Evolutionary conservation across 2,888 invertebrate species (phyloP), one percentile per base, ranked within the genome.

Genomic region (Pterobdella sp.): DNA sequence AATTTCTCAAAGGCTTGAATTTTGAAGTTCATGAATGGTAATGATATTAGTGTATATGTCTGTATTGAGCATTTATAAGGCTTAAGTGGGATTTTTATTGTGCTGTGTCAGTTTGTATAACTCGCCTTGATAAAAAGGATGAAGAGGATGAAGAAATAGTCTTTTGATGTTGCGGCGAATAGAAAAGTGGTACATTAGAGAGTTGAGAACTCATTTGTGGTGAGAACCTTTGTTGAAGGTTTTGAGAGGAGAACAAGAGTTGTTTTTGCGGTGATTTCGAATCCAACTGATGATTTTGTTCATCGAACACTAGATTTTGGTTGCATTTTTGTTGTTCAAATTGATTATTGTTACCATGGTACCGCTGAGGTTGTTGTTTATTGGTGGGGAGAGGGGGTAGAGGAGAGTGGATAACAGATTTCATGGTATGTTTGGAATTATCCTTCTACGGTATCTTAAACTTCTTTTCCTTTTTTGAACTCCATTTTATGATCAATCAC

Each of bases 91-190:
- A 22, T 56, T 56, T 56, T 56, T 56, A 56, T 56, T 56, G 26
- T 26, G 60, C 4, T 18, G 60, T 56, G 60, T 56, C n/a, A 26
- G 60, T 56, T 56, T 56, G 60, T 7, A 56, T 42, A 56, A 56
- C 60, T 56, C 60, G 60, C 60, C 60, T 56, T 22, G 60, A 56
- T 56, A 56, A 56, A 26, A 56, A 56, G 4, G 60, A 56, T 4
- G 60, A 56, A 56, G 60, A 56, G 60, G 60, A 56, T 26, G 60
- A 56, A 56, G 60, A 56, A 7, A 26, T 3, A 18, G 60, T 4
- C n/a, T 56, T 22, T 56, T 56, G 60, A 26, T 56, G 60, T 56
- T 56, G 60, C 26, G 18, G 60, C 14, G n/a, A n/a, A n/a, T n/a
- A n/a, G n/a, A n/a, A n/a, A n/a, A n/a, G n/a, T n/a, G n/a, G n/a